These are phyloP conservation scores for Tyria jacobaeae DNA, from an alignment of 2,888 invertebrate species.

Conservation along the genomic window DNA sequence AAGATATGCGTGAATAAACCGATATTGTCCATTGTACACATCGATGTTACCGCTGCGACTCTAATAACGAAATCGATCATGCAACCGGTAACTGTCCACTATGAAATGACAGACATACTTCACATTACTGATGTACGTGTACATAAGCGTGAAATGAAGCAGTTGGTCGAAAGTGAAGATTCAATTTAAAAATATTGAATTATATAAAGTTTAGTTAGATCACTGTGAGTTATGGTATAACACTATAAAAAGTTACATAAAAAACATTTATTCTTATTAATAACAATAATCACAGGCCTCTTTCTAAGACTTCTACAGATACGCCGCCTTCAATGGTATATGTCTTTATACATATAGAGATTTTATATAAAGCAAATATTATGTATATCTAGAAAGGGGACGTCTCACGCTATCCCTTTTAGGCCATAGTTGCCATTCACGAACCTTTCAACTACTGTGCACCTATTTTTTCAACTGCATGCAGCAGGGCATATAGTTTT, in stretches of 20 bases:
- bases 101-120: slow-evolving; percentile 9
- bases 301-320: background rate
- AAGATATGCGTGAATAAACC: background rate
- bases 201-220: no score
- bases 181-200: no score
- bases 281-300: background rate
- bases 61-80: slow-evolving; percentile 1
- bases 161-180: slow-evolving; percentile 13
- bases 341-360: no score
- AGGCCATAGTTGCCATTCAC: background rate
- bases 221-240: no score
- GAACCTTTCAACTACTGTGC: background rate
- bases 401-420: background rate
- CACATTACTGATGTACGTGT: slow-evolving; percentile 5
- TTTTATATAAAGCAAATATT: no score
- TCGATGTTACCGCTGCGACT: background rate
- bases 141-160: slow-evolving; percentile 4
- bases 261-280: no score
- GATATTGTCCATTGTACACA: background rate
- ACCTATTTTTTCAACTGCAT: no score
- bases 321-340: no score
- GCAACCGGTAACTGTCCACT: slow-evolving; percentile 1
- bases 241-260: no score
- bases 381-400: background rate
- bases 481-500: background rate